phyloP scores from a whole-genome alignment of 2,113 vertebrate genomes.

The Brachypteracias leptosomus region DNA sequence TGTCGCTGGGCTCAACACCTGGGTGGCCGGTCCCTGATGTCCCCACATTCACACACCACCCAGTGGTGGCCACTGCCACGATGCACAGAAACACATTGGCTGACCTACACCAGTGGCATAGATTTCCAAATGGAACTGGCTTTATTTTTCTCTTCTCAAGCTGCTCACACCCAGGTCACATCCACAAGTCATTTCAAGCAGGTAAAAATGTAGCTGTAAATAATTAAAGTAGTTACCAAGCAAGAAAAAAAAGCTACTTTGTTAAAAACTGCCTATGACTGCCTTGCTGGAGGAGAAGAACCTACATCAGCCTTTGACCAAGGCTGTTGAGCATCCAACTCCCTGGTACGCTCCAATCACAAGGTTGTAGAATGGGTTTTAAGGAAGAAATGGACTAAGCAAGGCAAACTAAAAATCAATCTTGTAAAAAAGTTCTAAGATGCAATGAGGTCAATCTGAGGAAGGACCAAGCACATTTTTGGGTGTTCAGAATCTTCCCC shows the following conservation, averaged over 20 bases:
- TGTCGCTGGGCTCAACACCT: not conserved
- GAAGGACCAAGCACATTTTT: not conserved
- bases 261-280: not conserved
- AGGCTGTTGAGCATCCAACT: not conserved
- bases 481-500: not conserved
- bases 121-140: not conserved
- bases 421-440: not conserved
- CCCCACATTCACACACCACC: not conserved
- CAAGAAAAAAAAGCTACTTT: fast-evolving
- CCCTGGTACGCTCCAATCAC: fast-evolving
- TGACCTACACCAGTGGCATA: fast-evolving
- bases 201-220: not conserved
- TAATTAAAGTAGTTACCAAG: not conserved
- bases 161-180: fast-evolving
- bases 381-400: not conserved
- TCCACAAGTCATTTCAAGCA: not conserved
- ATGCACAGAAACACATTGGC: not conserved
- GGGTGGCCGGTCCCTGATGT: fast-evolving
- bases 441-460: fast-evolving
- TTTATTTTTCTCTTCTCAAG: not conserved
- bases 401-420: not conserved
- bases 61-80: not conserved
- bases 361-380: not conserved
- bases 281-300: not conserved
- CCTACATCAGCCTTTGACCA: fast-evolving